Base-by-base conservation (phyloP, 2,888 invertebrate species). In the Trachelus troglodyta region DNA sequence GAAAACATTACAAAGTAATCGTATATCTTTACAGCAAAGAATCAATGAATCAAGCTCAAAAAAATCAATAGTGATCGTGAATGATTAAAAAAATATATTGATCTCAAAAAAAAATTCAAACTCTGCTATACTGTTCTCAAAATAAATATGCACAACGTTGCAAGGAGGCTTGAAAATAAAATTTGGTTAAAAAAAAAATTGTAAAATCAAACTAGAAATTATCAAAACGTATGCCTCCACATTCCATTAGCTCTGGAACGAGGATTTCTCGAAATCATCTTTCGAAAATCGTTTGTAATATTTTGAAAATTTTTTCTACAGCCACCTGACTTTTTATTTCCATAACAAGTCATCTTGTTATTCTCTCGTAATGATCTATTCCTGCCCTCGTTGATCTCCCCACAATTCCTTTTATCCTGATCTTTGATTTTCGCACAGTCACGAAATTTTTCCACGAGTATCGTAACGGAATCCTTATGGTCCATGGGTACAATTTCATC, bases 391-490 rank as follows among this genome's bases (percentile, higher is more conserved):
- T 9, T 56, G 6, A 6, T 23, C 23, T 56, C 23, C 40, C 9
- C 15, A 1, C 23, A 56, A 56, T 56, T 56, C 40, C 40, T 40
- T 23, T 23, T 23, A 23, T 56, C 15, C 1, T 56, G 40, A 56
- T 56, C 40, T 9, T 56, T 56, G 40, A 56, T 15, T 56, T 56
- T 56, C 9, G 40, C 40, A 9, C 40, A 56, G 9, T 15, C 40
- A 75, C 82, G 82, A 75, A 83, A 89, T 81, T 89, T 88, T 40
- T 90, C 87, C 79, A 87, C 86, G 69, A 90, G 81, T 75, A 90
- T 87, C 34, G 89, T 85, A 83, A 90, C 78, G 34, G 90, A 90
- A 77, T 90, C 90, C 79, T 88, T 89, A 82, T 89, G 90, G 79
- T 86, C 83, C 71, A 90, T 85, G 69, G 82, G 80, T 9, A 33